phyloP scores from a whole-genome alignment of 2,797 vertebrate genomes.

The Spheniscus humboldti region DNA sequence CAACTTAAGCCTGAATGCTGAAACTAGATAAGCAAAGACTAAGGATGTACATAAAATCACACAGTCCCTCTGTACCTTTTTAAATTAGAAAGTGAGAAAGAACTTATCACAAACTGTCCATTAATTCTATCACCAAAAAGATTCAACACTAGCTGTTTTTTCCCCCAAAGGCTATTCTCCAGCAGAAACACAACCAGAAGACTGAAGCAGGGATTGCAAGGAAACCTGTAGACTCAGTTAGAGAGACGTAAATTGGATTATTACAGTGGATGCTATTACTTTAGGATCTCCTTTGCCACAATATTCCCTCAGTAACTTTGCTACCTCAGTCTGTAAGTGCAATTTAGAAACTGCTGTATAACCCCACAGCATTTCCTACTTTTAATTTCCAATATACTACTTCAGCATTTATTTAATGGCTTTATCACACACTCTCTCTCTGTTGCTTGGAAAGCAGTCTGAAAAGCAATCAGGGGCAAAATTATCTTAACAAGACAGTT shows the following conservation, averaged over 20 bases:
- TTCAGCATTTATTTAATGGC: slow-evolving; percentile 36
- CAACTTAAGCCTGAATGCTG: neutral
- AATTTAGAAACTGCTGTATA: neutral
- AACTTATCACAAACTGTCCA: neutral
- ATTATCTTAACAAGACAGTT: slow-evolving; percentile 52
- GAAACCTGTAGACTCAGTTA: neutral
- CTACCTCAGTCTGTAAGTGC: neutral
- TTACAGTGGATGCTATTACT: neutral
- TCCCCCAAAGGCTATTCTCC: neutral
- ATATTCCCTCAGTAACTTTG: slow-evolving; percentile 7
- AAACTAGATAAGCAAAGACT: neutral
- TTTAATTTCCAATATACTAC: slow-evolving; percentile 38
- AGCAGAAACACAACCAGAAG: neutral
- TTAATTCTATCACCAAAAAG: neutral
- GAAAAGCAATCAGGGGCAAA: slow-evolving; percentile 39
- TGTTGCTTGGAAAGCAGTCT: slow-evolving; percentile 1
- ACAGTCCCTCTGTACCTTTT: neutral
- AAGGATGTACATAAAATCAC: neutral
- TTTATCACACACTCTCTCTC: neutral
- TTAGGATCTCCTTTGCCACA: neutral
- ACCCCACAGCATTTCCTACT: neutral
- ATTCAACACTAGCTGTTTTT: neutral
- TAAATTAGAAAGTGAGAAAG: neutral
- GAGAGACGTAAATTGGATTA: neutral
- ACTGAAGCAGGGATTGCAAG: neutral